Evolutionary conservation across 1,140 invertebrate species (phyloP).

Genomic region (Ruditapes philippinarum): DNA sequence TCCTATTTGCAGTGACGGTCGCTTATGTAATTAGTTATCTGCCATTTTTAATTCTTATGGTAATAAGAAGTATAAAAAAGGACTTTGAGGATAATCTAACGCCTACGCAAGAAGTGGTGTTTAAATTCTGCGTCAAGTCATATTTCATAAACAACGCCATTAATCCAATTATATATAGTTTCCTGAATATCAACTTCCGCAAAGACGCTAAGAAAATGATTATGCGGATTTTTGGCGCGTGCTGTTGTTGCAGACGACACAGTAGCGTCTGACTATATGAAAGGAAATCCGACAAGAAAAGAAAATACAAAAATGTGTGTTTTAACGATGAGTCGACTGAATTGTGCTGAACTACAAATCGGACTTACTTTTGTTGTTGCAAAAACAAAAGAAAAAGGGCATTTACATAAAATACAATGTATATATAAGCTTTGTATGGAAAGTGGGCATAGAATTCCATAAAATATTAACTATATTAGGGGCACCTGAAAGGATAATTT

Average conservation of each 20-base stretch:
- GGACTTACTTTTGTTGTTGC: too few relatives aligned
- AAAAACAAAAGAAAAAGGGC: too few relatives aligned
- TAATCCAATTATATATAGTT: constrained; percentile 81
- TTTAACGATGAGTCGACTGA: not conserved
- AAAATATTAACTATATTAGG: too few relatives aligned
- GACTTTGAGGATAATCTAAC: constrained; percentile 77
- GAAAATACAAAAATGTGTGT: not conserved
- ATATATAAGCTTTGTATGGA: too few relatives aligned
- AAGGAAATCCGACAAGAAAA: not conserved
- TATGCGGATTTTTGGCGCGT: constrained; percentile 60
- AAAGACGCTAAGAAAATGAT: constrained; percentile 72
- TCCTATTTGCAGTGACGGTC: constrained; percentile 78
- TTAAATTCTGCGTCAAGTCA: constrained; percentile 81
- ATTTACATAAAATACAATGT: too few relatives aligned
- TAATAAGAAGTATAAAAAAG: constrained; percentile 74
- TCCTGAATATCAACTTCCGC: constrained; percentile 77
- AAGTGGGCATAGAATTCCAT: too few relatives aligned
- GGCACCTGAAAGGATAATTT: too few relatives aligned
- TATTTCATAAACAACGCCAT: constrained; percentile 83
- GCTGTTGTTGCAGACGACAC: constrained; percentile 67
- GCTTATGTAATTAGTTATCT: constrained; percentile 80
- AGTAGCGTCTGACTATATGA: constrained; percentile 41
- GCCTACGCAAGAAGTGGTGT: constrained; percentile 76
- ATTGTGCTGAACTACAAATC: constrained; percentile 33
- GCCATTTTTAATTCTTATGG: constrained; percentile 78